These are phyloP conservation scores for Petrolisthes cinctipes DNA, from an alignment of 2,888 invertebrate species.

Conservation along the genomic window DNA sequence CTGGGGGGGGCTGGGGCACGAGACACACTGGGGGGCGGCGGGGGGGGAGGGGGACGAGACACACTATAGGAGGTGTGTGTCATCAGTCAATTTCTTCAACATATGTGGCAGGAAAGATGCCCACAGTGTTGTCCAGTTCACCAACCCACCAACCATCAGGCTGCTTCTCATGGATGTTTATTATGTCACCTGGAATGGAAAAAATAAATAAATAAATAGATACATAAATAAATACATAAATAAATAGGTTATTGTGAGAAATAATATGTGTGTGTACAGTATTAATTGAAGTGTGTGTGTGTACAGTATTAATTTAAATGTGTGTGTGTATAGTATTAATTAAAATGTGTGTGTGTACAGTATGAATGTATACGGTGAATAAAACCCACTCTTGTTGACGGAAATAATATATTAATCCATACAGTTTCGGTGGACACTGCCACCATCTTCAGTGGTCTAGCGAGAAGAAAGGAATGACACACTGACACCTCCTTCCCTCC, in stretches of 20 bases:
- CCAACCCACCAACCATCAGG: slow-evolving; percentile 97
- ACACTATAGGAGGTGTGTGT: too few species aligned
- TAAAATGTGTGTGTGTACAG: slow-evolving; percentile 19
- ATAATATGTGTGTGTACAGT: background rate
- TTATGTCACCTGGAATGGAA: slow-evolving; percentile 80
- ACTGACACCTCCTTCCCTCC: too few species aligned
- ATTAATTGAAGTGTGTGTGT: background rate
- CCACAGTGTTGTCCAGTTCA: slow-evolving; percentile 85
- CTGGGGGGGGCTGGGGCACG: too few species aligned
- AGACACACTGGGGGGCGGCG: too few species aligned
- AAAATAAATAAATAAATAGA: slow-evolving; percentile 61
- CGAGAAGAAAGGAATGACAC: too few species aligned
- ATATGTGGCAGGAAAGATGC: slow-evolving; percentile 94
- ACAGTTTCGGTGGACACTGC: too few species aligned
- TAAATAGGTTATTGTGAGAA: background rate
- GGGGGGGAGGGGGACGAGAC: too few species aligned
- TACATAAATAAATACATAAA: background rate
- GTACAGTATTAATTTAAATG: background rate
- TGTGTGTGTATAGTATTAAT: background rate
- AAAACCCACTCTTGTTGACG: too few species aligned
- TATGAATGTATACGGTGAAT: too few species aligned
- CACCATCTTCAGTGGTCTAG: too few species aligned
- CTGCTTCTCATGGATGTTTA: slow-evolving; percentile 89
- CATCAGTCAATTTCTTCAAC: slow-evolving; percentile 80
- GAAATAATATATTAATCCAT: too few species aligned